Evolutionary conservation across 2,888 invertebrate species (phyloP), one percentile per base, ranked within the genome.

Genomic region (Acronicta psi): DNA sequence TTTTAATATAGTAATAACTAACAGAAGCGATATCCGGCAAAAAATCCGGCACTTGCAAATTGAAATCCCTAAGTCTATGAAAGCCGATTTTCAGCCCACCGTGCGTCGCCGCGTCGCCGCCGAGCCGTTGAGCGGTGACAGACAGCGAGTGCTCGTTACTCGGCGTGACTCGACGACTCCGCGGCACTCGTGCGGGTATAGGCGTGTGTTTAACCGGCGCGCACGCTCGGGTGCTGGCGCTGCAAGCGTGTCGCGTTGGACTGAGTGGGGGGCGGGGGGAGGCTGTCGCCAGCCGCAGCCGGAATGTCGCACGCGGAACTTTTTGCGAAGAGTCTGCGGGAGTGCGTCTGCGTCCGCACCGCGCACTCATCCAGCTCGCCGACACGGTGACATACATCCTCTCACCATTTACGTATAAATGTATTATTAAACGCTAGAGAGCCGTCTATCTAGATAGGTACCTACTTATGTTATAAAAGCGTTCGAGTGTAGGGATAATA

Each of bases 121-220:
- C 40, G 18, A 13, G 18, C 11, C 11, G 23, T 38, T 40, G 13
- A 40, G 18, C 20, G 2, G n/a, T 25, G 16, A 25, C 6, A 2
- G 31, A 14, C 43, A 11, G 31, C 18, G 18, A 14, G 49, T 34
- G 20, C 43, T 83, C 86, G 76, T 86, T 86, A 86, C 58, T 43
- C 45, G 49, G 74, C 61, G 76, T 88, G 87, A 87, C 80, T 81
- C 74, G 73, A 66, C 83, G 58, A 38, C 37, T 20, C 38, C 17
- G 18, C 34, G 16, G 20, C 23, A 7, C 10, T 25, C 23, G 41
- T n/a, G 13, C 36, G 46, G 29, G 40, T 11, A 16, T 5, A n/a
- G 2, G 13, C 34, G 34, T n/a, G 34, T n/a, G n/a, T n/a, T n/a
- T n/a, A n/a, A n/a, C n/a, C n/a, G n/a, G n/a, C n/a, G n/a, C n/a